These are phyloP conservation scores for Drosophila infuscata DNA, from an alignment of 2,888 invertebrate species.

Conservation along the genomic window DNA sequence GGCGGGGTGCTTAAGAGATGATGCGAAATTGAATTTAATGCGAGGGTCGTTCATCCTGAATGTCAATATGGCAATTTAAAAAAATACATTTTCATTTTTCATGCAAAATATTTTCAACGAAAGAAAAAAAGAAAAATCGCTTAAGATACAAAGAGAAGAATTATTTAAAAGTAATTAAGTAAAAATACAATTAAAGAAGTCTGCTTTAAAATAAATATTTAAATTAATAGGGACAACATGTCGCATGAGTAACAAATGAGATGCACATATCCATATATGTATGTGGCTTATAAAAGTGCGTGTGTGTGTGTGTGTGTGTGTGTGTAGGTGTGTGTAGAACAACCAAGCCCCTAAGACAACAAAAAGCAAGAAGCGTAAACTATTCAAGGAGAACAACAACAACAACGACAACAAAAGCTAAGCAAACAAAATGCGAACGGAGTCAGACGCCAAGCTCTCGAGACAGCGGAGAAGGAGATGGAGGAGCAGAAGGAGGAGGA, in stretches of 20 bases:
- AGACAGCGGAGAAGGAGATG: background rate
- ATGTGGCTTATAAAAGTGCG: background rate
- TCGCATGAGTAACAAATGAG: background rate
- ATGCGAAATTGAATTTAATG: conserved; percentile 53
- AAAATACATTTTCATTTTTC: background rate
- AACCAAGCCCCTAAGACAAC: conserved; percentile 15
- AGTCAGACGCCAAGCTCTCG: conserved; percentile 6
- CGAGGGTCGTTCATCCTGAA: conserved; percentile 11
- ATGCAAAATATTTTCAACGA: no score
- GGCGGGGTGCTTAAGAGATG: background rate
- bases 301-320: background rate
- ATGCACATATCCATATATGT: background rate
- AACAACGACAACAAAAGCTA: conserved; percentile 42
- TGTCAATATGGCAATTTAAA: conserved; percentile 5
- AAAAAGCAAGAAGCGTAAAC: conserved; percentile 9
- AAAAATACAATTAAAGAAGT: background rate
- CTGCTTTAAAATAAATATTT: background rate
- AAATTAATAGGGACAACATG: background rate
- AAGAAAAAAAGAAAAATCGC: background rate
- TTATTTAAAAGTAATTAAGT: background rate
- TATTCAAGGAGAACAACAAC: conserved; percentile 24
- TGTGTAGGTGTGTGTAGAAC: background rate
- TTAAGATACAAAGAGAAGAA: background rate
- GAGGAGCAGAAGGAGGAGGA: background rate
- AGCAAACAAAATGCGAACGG: conserved; percentile 46